Percentiles rank a stretch among this genome's conserved stretches.
These are phyloP conservation scores for Melanostoma mellinum DNA, from an alignment of 2,888 invertebrate species.

Conservation along the genomic window DNA sequence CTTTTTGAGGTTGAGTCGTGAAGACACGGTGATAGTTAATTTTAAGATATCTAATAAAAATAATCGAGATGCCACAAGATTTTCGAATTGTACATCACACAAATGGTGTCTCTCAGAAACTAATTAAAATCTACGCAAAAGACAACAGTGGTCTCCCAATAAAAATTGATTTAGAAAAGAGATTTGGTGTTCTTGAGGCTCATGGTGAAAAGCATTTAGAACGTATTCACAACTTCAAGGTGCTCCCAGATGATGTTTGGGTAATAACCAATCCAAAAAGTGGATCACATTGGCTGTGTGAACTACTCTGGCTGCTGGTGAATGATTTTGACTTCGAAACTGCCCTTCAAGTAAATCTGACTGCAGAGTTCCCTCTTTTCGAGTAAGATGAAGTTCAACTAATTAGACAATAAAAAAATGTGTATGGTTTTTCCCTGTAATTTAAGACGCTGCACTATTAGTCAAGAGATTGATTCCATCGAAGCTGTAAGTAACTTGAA, in stretches of 20 bases:
- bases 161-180: background rate
- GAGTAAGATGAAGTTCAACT: background rate
- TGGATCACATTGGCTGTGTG: conserved; percentile 1
- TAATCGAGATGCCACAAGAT: background rate
- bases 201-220: background rate
- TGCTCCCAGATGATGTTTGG: background rate
- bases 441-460: no score
- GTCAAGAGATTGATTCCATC: no score
- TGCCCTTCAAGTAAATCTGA: background rate
- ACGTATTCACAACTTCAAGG: background rate
- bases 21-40: no score
- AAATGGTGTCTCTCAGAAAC: background rate
- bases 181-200: background rate
- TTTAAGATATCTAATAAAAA: no score
- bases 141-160: background rate
- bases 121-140: background rate
- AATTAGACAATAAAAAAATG: no score
- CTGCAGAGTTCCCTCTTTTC: background rate
- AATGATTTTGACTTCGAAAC: conserved; percentile 2
- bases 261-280: background rate
- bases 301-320: conserved; percentile 4
- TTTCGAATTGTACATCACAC: background rate
- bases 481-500: background rate
- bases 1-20: no score
- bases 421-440: no score